phyloP scores from a whole-genome alignment of 1,140 invertebrate genomes.

The Cyclina sinensis region DNA sequence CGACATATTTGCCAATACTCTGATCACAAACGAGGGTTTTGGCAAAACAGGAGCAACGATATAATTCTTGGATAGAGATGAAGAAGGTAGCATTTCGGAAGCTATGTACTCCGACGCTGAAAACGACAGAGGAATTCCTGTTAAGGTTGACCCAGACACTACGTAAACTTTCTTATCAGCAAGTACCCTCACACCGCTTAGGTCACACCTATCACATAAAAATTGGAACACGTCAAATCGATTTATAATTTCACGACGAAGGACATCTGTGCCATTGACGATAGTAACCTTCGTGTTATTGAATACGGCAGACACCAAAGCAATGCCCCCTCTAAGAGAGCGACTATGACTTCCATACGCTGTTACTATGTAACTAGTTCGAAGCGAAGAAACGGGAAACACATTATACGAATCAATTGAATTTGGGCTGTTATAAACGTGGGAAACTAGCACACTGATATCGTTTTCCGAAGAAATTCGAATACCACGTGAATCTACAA shows the following conservation, averaged over 20 bases:
- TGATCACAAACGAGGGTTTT: background rate
- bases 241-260: background rate
- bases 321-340: background rate
- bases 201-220: background rate
- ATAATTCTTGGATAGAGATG: background rate
- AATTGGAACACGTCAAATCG: background rate
- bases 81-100: background rate
- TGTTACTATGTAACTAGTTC: background rate
- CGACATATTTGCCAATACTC: background rate
- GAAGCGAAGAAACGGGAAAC: background rate
- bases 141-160: background rate
- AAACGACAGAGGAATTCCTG: background rate
- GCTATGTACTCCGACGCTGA: background rate
- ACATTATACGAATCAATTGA: background rate
- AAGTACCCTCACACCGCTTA: background rate
- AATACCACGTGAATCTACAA: constrained; percentile 5
- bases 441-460: constrained; percentile 3
- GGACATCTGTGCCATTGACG: background rate
- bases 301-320: background rate
- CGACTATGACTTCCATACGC: background rate
- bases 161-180: constrained; percentile 2
- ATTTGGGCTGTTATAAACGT: background rate
- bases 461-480: background rate
- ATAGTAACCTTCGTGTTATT: background rate
- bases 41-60: background rate